Percentiles rank a stretch among this genome's conserved stretches.
These are phyloP conservation scores for Lochmaea crataegi DNA, from an alignment of 2,888 invertebrate species.

Conservation along the genomic window DNA sequence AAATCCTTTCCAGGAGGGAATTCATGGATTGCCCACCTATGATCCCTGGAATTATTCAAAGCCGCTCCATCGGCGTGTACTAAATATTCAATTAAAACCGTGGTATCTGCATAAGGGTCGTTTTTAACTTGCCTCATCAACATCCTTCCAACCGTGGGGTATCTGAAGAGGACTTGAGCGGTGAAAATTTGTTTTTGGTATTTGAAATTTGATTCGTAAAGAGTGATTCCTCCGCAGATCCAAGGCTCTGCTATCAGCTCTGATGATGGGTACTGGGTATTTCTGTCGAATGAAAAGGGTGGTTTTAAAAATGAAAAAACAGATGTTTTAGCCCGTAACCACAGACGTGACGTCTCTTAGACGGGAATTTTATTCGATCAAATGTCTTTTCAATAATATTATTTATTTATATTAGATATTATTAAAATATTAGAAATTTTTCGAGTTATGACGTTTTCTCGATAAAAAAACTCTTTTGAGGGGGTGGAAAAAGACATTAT, in stretches of 20 bases:
- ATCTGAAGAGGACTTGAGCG: constrained; percentile 79
- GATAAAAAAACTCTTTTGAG: too few relatives aligned
- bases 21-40: constrained; percentile 88
- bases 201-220: constrained; percentile 74
- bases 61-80: constrained; percentile 88
- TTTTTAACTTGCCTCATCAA: constrained; percentile 84
- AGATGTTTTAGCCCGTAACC: constrained; percentile 33
- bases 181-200: constrained; percentile 80
- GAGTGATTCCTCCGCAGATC: constrained; percentile 74
- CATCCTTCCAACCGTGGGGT: constrained; percentile 88
- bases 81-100: constrained; percentile 83
- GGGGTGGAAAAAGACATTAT: too few relatives aligned
- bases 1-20: constrained; percentile 85
- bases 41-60: constrained; percentile 77
- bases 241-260: constrained; percentile 66
- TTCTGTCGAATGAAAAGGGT: constrained; percentile 55
- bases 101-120: constrained; percentile 86
- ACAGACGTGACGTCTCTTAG: too few relatives aligned
- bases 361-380: too few relatives aligned
- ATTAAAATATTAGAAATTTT: too few relatives aligned
- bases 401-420: too few relatives aligned
- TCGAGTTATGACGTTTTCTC: too few relatives aligned
- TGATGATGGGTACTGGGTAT: constrained; percentile 65
- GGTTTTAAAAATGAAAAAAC: neutral
- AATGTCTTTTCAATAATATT: too few relatives aligned